Conservation (phyloP, 2,797 vertebrate genomes). For the Manis javanica region DNA sequence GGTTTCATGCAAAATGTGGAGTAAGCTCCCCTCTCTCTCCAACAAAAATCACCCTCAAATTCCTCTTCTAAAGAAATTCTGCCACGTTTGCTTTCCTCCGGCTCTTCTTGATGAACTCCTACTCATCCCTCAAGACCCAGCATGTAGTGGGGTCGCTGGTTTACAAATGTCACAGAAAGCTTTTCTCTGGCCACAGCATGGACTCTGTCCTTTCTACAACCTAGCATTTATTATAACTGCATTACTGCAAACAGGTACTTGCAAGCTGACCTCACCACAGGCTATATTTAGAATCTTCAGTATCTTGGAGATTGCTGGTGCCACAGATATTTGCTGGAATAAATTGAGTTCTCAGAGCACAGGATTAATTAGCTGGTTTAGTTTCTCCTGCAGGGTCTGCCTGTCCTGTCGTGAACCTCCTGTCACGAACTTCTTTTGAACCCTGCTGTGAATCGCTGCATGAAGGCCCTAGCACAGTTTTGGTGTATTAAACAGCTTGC, state of each 20-base stretch:
- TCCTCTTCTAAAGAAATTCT: not conserved
- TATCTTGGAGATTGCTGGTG: not conserved
- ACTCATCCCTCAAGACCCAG: not conserved
- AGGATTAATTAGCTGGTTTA: conserved; percentile 14
- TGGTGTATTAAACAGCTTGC: conserved; percentile 78
- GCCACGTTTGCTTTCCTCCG: not conserved
- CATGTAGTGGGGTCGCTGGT: not conserved
- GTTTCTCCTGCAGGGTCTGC: conserved; percentile 46
- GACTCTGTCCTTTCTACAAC: not conserved
- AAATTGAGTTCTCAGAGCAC: not conserved
- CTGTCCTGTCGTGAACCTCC: not conserved
- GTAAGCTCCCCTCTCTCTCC: not conserved
- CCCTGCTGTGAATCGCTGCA: conserved; percentile 50
- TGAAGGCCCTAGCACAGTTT: conserved; percentile 55
- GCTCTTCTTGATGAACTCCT: not conserved
- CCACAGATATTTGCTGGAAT: not conserved
- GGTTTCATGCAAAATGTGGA: not conserved
- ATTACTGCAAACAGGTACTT: not conserved
- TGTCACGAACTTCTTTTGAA: conserved; percentile 28
- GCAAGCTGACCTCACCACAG: not conserved
- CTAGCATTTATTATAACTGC: not conserved
- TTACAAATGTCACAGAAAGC: not conserved
- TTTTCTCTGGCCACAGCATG: not conserved
- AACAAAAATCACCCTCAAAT: not conserved
- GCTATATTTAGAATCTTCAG: not conserved